Evolutionary conservation across 2,113 vertebrate genomes (phyloP), one percentile per base, ranked within the genome.

Genomic region (Sterrhoptilus dennistouni): DNA sequence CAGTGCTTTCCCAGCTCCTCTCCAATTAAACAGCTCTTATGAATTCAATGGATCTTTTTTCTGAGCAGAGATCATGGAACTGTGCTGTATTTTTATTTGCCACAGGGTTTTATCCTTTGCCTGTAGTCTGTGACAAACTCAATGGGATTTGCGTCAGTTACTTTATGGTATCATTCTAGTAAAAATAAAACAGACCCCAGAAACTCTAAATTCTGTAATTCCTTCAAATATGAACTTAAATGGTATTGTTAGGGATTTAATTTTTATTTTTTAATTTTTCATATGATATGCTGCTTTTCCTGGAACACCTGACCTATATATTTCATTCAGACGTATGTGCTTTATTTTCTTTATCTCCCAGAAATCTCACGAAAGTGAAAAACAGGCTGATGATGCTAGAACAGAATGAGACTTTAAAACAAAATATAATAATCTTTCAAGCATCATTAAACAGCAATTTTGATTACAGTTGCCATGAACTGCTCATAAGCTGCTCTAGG

Each of bases 351-450:
- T 92, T 49, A 42, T 69, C 47, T 68, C 21, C 8, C 40, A 83
- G 22, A 90, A 92, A 79, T 19, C 9, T n/a, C 36, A 75, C 6
- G 0, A 33, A 82, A 92, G 3, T 79, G 29, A 82, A 90, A 71
- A 71, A 76, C 15, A 93, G n/a, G 24, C 13, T 90, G 28, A 83
- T 2, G 2, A 56, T 16, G 19, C 4, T 52, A 49, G 9, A 38
- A 27, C 11, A 77, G 42, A 81, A 47, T 4, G 3, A 91, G 31
- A 85, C 21, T 89, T 93, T 35, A 89, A 71, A 87, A 87, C 70
- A 57, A 93, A 95, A 89, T 33, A 74, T 10, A 76, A 72, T 57
- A 77, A 66, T 89, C 23, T 92, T 84, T 91, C 59, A 95, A 95
- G 75, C 68, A 56, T 49, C 63, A 83, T 86, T 83, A 90, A 93